Conservation (phyloP, 1,140 invertebrate genomes). For the Drosophila azteca region DNA sequence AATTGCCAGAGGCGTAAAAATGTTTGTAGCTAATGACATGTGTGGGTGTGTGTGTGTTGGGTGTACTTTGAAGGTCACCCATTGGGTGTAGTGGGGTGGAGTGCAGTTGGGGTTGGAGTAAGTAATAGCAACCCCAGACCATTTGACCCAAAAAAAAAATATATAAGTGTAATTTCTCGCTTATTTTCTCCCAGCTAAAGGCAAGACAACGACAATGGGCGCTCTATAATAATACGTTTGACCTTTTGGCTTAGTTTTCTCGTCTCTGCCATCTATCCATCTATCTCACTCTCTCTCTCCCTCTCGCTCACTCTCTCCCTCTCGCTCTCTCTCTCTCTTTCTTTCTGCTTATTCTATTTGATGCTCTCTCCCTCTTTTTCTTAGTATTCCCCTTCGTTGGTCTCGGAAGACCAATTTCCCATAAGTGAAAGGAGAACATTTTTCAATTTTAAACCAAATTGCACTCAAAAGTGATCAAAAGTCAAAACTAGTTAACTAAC, state of each 20-base stretch:
- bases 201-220: slow-evolving; percentile 2
- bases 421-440: too few relatives aligned
- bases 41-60: slow-evolving; percentile 25
- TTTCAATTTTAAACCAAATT: too few relatives aligned
- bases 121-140: slow-evolving; percentile 44
- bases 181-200: slow-evolving; percentile 7
- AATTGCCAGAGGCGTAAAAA: slow-evolving; percentile 60
- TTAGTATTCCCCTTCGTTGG: not conserved
- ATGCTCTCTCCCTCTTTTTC: slow-evolving; percentile 9
- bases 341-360: slow-evolving; percentile 9
- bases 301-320: not conserved
- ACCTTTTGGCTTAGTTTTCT: slow-evolving; percentile 75
- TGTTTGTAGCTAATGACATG: slow-evolving; percentile 73
- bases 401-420: too few relatives aligned
- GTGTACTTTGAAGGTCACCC: slow-evolving; percentile 68
- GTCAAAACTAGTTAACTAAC: too few relatives aligned
- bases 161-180: slow-evolving; percentile 33
- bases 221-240: slow-evolving; percentile 71
- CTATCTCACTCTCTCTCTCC: not conserved
- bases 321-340: not conserved
- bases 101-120: not conserved
- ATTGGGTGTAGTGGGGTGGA: not conserved
- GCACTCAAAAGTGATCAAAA: too few relatives aligned
- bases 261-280: not conserved
- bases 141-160: slow-evolving; percentile 45